Base-by-base conservation (phyloP, 2,797 vertebrate species). In the Hoplostethus atlanticus region DNA sequence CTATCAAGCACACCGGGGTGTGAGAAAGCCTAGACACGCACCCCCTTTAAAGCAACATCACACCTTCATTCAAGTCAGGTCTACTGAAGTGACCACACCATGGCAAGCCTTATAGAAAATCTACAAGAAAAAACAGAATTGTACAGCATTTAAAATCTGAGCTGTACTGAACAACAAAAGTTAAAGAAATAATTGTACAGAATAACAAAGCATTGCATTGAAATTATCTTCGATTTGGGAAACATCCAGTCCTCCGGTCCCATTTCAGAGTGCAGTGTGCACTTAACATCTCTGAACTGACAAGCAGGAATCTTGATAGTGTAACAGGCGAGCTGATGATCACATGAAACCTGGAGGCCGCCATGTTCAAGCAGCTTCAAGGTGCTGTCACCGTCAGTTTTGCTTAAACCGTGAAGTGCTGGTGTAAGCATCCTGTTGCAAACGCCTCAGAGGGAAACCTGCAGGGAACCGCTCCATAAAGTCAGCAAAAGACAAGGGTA, bases 1-100 rank as follows among this genome's bases (percentile, higher is more conserved):
- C 59, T 79, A 74, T 85, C n/a, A 13, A 80, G 60, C 62, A 73
- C 56, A 71, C 30, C 11, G 0, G 48, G 46, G 67, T 56, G 59
- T 80, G 57, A 80, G 59, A 52, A 58, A 28, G 28, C 69, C 51
- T 31, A 13, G 53, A 69, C 53, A 65, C 3, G 25, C 76, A 78
- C 53, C 16, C 36, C 3, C 40, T 76, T 71, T 67, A 72, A 25
- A 62, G 55, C 31, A 54, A 44, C 64, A 68, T 66, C 44, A 2
- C 21, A 58, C 50, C 16, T 54, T 47, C 17, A 63, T 55, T 66
- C 28, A 56, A 30, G 31, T 31, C 52, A 57, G n/a, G 36, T 31
- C 15, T 2, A 64, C 61, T 42, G 51, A 46, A 57, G 31, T 17
- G 1, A 38, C 34, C 30, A 55, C 15, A 12, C 52, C 25, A 30